Evolutionary conservation across 2,797 vertebrate species (phyloP).

Genomic region (Rachycentron canadum): DNA sequence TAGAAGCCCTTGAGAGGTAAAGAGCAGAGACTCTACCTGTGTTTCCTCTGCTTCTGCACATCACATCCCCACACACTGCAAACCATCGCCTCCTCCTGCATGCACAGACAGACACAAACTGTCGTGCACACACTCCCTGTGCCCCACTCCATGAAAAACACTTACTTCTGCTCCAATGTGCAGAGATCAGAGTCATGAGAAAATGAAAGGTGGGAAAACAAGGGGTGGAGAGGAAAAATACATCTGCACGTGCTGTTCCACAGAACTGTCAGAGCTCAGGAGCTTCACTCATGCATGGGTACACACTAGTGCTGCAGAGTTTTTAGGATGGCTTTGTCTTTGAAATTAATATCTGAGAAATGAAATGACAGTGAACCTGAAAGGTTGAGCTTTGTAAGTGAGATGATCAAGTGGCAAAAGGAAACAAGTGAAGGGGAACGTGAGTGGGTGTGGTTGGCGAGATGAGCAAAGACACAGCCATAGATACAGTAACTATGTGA

Average conservation of each 20-base stretch:
- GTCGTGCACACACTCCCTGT: slow-evolving; percentile 44
- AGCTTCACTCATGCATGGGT: slow-evolving; percentile 46
- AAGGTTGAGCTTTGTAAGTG: slow-evolving; percentile 51
- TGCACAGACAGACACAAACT: slow-evolving; percentile 29
- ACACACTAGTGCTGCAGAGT: slow-evolving; percentile 13
- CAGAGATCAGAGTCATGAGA: slow-evolving; percentile 71
- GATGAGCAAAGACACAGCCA: slow-evolving; percentile 74
- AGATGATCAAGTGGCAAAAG: slow-evolving; percentile 35
- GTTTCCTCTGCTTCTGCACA: slow-evolving; percentile 22
- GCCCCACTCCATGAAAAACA: slow-evolving; percentile 64
- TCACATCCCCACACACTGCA: slow-evolving; percentile 39
- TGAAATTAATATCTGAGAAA: slow-evolving; percentile 16
- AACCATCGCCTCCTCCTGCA: slow-evolving; percentile 17
- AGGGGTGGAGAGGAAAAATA: slow-evolving; percentile 39
- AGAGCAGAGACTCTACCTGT: slow-evolving; percentile 49
- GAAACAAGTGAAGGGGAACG: slow-evolving; percentile 49
- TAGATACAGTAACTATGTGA: slow-evolving; percentile 83
- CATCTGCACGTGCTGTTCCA: slow-evolving; percentile 38
- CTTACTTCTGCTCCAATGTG: slow-evolving; percentile 75
- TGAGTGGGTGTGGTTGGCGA: slow-evolving; percentile 78
- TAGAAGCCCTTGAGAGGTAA: slow-evolving; percentile 52
- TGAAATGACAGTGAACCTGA: slow-evolving; percentile 26
- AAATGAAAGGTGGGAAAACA: slow-evolving; percentile 60
- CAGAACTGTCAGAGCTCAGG: slow-evolving; percentile 46
- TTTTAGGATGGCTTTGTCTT: slow-evolving; percentile 27